Conservation (phyloP, 1,140 invertebrate species). For the Calliopsis andreniformis region DNA sequence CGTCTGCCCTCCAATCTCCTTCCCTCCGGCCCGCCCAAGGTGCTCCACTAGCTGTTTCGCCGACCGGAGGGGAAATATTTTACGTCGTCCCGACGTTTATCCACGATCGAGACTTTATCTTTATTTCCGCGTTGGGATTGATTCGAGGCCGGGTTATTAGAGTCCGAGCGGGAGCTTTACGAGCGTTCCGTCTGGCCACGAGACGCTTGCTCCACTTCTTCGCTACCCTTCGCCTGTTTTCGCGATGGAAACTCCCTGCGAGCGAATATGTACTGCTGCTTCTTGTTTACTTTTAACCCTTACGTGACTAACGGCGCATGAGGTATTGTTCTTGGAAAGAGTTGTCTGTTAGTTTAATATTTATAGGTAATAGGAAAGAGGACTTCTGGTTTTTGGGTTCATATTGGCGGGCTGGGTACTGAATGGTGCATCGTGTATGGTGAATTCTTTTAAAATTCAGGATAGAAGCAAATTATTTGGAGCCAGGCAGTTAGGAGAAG, state of each 20-base stretch:
- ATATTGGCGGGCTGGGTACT: too few relatives aligned
- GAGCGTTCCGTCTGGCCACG: slow-evolving; percentile 12
- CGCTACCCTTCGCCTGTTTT: not conserved
- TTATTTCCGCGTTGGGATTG: slow-evolving; percentile 58
- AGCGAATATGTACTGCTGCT: not conserved
- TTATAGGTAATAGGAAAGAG: too few relatives aligned
- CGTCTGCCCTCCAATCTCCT: slow-evolving; percentile 69
- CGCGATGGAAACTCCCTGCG: not conserved
- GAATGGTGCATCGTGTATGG: too few relatives aligned
- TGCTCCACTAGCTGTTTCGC: slow-evolving; percentile 27
- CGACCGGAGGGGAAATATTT: slow-evolving; percentile 48
- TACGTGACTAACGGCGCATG: too few relatives aligned
- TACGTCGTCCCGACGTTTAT: slow-evolving; percentile 62
- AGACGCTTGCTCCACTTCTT: not conserved
- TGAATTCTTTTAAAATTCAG: too few relatives aligned
- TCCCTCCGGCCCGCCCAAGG: slow-evolving; percentile 6
- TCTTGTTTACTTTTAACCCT: too few relatives aligned
- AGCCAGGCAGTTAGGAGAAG: too few relatives aligned
- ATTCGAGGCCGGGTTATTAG: slow-evolving; percentile 48
- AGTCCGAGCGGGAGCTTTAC: slow-evolving; percentile 36
- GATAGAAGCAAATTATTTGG: too few relatives aligned
- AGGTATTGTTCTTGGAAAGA: too few relatives aligned
- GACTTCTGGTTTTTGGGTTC: too few relatives aligned
- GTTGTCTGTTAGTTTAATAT: too few relatives aligned
- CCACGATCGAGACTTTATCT: slow-evolving; percentile 59